Conservation (phyloP, 2,113 vertebrate species). For the Lipophrys pholis region DNA sequence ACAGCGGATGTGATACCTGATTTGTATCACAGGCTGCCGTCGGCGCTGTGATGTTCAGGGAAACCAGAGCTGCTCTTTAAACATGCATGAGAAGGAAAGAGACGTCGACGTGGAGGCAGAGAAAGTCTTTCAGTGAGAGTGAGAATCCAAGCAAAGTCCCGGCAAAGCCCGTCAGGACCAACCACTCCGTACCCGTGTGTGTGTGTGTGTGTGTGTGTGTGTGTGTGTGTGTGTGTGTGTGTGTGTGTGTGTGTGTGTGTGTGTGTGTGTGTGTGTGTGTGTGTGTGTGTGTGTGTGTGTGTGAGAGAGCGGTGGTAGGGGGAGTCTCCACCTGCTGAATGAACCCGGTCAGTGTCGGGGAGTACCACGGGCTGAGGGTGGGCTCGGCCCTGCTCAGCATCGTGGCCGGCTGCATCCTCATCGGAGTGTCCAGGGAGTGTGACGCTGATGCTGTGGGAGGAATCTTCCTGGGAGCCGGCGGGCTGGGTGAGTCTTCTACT, state of each 20-base stretch:
- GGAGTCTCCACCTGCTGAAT: slow-evolving; percentile 79
- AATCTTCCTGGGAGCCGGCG: slow-evolving; percentile 88
- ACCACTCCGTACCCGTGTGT: slow-evolving; percentile 3
- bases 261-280: slow-evolving; percentile 14
- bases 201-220: slow-evolving; percentile 14
- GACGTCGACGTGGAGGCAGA: slow-evolving; percentile 37
- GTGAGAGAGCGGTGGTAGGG: slow-evolving; percentile 47
- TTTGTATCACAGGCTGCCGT: not conserved
- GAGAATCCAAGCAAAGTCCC: slow-evolving; percentile 24
- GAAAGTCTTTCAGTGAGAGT: slow-evolving; percentile 67
- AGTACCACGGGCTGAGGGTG: slow-evolving; percentile 89
- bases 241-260: slow-evolving; percentile 11
- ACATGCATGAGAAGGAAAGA: slow-evolving; percentile 79
- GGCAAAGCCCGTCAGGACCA: not conserved
- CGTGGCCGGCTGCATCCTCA: slow-evolving; percentile 89
- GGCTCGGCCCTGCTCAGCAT: slow-evolving; percentile 86
- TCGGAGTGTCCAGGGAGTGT: slow-evolving; percentile 87
- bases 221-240: slow-evolving; percentile 15
- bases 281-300: slow-evolving; percentile 13
- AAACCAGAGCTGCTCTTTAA: slow-evolving; percentile 82
- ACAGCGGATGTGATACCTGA: too few relatives aligned
- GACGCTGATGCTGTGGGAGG: slow-evolving; percentile 88
- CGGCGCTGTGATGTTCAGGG: slow-evolving; percentile 41
- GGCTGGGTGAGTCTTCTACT: slow-evolving; percentile 84
- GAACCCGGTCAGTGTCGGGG: slow-evolving; percentile 83